These are phyloP conservation scores for Aegypius monachus DNA, from an alignment of 2,113 vertebrate genomes.

Conservation along the genomic window DNA sequence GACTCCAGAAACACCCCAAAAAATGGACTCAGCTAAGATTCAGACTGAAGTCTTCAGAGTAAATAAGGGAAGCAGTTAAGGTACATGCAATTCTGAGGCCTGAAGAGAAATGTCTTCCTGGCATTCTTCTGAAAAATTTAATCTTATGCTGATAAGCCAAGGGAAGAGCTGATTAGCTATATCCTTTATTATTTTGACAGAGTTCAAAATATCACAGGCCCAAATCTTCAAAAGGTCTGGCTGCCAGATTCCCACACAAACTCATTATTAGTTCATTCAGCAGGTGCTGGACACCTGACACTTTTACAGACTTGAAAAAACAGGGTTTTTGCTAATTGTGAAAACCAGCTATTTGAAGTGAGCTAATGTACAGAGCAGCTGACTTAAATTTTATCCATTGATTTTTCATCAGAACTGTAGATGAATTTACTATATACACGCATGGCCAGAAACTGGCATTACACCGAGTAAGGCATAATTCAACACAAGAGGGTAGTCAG, in stretches of 20 bases:
- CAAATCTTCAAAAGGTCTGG: background rate
- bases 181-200: background rate
- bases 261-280: background rate
- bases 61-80: background rate
- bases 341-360: background rate
- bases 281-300: background rate
- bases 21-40: background rate
- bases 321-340: accelerated
- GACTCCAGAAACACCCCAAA: background rate
- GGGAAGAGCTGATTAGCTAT: background rate
- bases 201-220: background rate
- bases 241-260: background rate
- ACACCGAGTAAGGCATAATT: background rate
- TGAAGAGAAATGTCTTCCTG: background rate
- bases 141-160: background rate
- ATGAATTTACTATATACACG: background rate
- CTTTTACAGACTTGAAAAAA: background rate
- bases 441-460: background rate
- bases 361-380: background rate
- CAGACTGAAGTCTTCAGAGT: background rate
- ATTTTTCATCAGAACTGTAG: background rate
- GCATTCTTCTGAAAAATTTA: background rate
- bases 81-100: background rate
- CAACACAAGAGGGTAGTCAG: background rate
- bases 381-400: background rate